Percentiles rank a stretch among this genome's conserved stretches.
These are phyloP conservation scores for Palythoa heliodiscus DNA, from an alignment of 92 coral and sea anemone species.

Conservation along the genomic window DNA sequence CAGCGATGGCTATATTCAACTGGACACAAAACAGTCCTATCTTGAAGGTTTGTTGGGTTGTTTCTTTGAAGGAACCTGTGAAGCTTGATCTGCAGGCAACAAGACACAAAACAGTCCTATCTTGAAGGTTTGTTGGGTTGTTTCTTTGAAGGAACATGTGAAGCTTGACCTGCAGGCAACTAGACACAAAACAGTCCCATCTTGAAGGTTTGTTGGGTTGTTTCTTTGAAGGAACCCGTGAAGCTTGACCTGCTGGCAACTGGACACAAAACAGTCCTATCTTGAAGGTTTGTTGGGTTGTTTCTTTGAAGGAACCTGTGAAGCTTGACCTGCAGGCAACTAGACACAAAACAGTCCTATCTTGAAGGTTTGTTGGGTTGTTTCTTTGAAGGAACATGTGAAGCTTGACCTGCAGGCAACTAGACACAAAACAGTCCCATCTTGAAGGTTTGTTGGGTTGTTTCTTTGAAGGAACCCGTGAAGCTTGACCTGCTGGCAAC, in stretches of 20 bases:
- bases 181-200: conserved; percentile 79
- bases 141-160: not conserved
- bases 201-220: conserved; percentile 73
- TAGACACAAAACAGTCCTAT: conserved; percentile 81
- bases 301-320: not conserved
- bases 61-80: not conserved
- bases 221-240: not conserved
- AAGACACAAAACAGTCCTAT: conserved; percentile 78
- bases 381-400: not conserved
- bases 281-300: conserved; percentile 73
- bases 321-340: not conserved
- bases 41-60: conserved; percentile 73
- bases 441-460: conserved; percentile 72
- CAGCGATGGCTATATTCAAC: conserved; percentile 93
- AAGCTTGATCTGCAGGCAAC: conserved; percentile 41
- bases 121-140: conserved; percentile 73
- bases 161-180: conserved; percentile 41
- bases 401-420: not conserved
- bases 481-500: conserved; percentile 1
- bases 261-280: conserved; percentile 79
- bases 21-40: conserved; percentile 79
- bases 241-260: conserved; percentile 42
- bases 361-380: conserved; percentile 72
- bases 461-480: not conserved
- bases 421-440: conserved; percentile 81